A percentile compares a stretch with the other conserved stretches of the same genome.
Evolutionary conservation across 2,797 vertebrate species (phyloP).

Genomic region (Rhabdophis nuchalis): DNA sequence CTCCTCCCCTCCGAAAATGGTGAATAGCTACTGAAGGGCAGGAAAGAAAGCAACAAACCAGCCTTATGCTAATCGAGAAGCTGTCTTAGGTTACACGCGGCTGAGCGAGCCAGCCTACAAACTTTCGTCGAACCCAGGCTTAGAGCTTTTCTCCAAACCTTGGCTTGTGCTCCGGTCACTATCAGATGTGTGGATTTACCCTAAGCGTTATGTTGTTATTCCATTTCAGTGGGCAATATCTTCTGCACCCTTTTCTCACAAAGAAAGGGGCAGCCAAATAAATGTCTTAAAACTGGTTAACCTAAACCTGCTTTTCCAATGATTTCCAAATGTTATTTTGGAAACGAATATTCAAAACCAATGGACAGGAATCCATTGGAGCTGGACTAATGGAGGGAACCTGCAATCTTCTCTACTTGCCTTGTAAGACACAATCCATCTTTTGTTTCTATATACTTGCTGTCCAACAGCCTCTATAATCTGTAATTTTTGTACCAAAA

Average conservation of each 20-base stretch:
- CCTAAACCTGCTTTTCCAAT: not conserved
- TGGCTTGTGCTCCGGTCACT: conserved; percentile 47
- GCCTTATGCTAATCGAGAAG: conserved; percentile 57
- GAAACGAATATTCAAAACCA: conserved; percentile 23
- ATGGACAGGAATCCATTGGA: conserved; percentile 13
- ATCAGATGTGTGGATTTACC: conserved; percentile 51
- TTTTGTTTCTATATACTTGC: not conserved
- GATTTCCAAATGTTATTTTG: not conserved
- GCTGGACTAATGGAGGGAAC: not conserved
- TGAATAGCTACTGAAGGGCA: conserved; percentile 46
- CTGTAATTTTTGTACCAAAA: conserved; percentile 24
- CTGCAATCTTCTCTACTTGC: not conserved
- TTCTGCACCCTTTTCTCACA: conserved; percentile 23
- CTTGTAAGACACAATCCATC: not conserved
- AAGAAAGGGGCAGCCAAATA: not conserved
- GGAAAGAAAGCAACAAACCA: conserved; percentile 53
- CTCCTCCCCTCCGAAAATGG: conserved; percentile 43
- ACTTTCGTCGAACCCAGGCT: conserved; percentile 53
- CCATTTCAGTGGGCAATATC: conserved; percentile 24
- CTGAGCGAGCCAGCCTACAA: conserved; percentile 56
- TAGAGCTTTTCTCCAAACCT: conserved; percentile 45
- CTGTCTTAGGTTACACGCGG: conserved; percentile 54
- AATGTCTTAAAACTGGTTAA: conserved; percentile 26
- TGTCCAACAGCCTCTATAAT: not conserved
- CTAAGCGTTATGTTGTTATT: too few relatives aligned